Conservation (phyloP, 1,140 invertebrate species). For the Drosophila sucinea region DNA sequence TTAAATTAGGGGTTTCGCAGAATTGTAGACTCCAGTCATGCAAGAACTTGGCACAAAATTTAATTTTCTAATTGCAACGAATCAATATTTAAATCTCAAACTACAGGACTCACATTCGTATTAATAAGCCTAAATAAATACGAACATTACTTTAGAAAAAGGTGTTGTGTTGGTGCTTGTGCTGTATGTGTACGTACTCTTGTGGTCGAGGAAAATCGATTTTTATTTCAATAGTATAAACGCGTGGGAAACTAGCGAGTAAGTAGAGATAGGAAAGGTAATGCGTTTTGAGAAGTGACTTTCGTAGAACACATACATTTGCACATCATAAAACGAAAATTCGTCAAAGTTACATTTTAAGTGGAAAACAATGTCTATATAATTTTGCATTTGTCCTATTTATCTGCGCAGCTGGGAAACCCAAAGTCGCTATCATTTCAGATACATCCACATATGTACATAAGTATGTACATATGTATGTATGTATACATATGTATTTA, state of each 20-base stretch:
- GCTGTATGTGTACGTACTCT: background rate
- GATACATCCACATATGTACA: background rate
- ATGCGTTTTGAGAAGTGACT: background rate
- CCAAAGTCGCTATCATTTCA: background rate
- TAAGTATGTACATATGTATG: background rate
- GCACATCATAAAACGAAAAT: background rate
- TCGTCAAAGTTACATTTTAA: background rate
- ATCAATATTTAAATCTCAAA: background rate
- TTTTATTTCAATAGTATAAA: constrained; percentile 23
- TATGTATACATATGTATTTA: background rate
- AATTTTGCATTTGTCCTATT: background rate
- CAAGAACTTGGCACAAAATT: background rate
- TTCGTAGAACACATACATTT: background rate
- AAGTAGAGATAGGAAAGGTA: constrained; percentile 14
- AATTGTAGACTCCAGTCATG: background rate
- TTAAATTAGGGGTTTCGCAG: background rate
- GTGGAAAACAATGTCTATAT: background rate
- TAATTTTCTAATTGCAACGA: background rate
- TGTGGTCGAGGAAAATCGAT: constrained; percentile 22
- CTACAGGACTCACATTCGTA: background rate
- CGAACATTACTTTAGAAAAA: background rate
- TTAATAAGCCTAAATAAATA: background rate
- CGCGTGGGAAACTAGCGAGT: constrained; percentile 13
- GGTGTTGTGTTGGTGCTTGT: constrained; percentile 4
- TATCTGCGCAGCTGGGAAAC: background rate